Evolutionary conservation across 2,888 invertebrate species (phyloP), one percentile per base, ranked within the genome.

Genomic region (Corbicula japonica): DNA sequence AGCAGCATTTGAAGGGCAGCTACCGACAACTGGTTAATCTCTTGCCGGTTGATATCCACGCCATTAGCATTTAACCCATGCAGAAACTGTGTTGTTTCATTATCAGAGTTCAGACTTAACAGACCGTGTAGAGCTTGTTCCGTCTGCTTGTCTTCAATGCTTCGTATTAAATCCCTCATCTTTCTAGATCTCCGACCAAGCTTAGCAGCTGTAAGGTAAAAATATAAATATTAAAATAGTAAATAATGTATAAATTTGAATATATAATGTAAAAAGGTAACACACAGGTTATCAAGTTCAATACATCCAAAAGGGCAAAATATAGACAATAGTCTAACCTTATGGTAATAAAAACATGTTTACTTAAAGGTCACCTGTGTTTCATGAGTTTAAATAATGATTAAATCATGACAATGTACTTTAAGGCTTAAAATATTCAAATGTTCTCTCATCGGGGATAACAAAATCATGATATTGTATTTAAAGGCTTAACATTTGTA

Each of bases 111-210:
- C 30, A 93, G 87, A 85, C 92, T 93, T 26, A 93, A 86, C n/a
- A 93, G 88, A 41, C 93, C 93, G 69, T 93, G 92, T 41, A 93
- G 83, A 5, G 93, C 93, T 83, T 93, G 93, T 46, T 93, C 92
- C 38, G 92, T 93, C 86, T 93, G 92, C 2, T 91, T 91, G 86
- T 93, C 93, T 77, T 93, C 93, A 44, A 93, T 93, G 62, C 91
- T 92, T 26, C 91, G 88, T 46, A 93, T 93, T 89, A 92, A 89
- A 68, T 93, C 93, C 35, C 92, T 84, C 93, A 93, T 93, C 80
- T 93, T 92, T 44, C 92, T 82, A 2, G 91, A 92, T n/a, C 92
- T 87, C 4, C 93, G 87, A 26, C 93, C 93, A 52, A 93, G 87
- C 70, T 93, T 93, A 32, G 93, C 93, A 82, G 93, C 93, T 85